phyloP scores from a whole-genome alignment of 2,113 vertebrate genomes.

The Pollachius pollachius region DNA sequence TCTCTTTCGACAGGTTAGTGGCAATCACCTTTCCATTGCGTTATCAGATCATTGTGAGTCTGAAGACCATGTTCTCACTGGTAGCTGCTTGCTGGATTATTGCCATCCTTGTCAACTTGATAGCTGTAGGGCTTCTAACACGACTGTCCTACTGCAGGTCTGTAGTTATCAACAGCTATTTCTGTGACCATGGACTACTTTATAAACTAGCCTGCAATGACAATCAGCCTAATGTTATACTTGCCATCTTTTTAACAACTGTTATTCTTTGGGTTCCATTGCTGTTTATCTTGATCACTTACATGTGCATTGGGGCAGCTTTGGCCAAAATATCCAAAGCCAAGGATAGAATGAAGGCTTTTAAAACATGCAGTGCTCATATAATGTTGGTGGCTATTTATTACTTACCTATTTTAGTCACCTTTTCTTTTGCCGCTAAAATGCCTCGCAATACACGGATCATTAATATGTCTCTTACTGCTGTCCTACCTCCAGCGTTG shows the following conservation, averaged over 20 bases:
- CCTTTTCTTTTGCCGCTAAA: constrained; percentile 6
- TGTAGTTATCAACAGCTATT: constrained; percentile 36
- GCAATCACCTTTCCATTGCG: constrained; percentile 69
- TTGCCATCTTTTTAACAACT: constrained; percentile 4
- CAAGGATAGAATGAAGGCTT: constrained; percentile 20
- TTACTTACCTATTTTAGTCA: constrained; percentile 23
- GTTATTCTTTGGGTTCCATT: constrained; percentile 33
- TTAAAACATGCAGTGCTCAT: constrained; percentile 34
- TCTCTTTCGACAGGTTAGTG: constrained; percentile 68
- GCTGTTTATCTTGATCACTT: constrained; percentile 33
- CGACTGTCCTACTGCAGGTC: constrained; percentile 58
- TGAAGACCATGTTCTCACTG: constrained; percentile 52
- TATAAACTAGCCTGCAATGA: constrained; percentile 40
- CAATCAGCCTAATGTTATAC: constrained; percentile 10
- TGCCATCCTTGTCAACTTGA: not conserved
- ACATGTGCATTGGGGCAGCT: constrained; percentile 39
- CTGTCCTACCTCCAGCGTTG: constrained; percentile 31
- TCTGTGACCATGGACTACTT: constrained; percentile 47
- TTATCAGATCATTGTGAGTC: constrained; percentile 47
- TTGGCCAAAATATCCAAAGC: constrained; percentile 22
- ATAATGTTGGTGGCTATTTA: constrained; percentile 27
- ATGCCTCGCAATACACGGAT: constrained; percentile 59
- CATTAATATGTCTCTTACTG: constrained; percentile 62
- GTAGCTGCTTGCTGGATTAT: constrained; percentile 48
- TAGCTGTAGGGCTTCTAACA: constrained; percentile 39